Conservation (phyloP, 2,113 vertebrate species). For the Odocoileus virginianus region DNA sequence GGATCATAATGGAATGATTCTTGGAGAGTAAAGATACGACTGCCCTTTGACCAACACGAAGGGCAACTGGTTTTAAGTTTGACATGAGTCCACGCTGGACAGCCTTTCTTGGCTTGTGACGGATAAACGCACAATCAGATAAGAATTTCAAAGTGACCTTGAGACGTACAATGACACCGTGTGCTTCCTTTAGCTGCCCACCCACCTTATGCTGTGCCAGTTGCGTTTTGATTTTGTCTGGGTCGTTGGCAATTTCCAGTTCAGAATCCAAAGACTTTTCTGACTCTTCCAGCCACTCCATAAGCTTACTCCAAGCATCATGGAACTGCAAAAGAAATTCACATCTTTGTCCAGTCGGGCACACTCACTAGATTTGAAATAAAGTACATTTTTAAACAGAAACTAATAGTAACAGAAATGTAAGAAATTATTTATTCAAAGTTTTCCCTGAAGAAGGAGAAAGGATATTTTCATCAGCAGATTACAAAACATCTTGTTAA, state of each 20-base stretch:
- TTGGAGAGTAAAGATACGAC: background rate
- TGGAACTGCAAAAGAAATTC: constrained; percentile 87
- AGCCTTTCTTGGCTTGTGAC: background rate
- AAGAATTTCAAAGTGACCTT: background rate
- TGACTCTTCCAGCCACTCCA: constrained; percentile 96
- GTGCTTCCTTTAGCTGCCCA: background rate
- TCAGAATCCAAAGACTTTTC: constrained; percentile 93
- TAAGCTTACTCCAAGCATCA: constrained; percentile 96
- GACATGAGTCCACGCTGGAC: background rate
- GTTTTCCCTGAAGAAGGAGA: background rate
- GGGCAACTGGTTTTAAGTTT: background rate
- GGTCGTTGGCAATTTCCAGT: constrained; percentile 98
- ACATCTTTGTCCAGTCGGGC: background rate
- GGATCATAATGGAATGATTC: background rate
- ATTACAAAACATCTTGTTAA: background rate
- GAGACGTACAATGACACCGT: background rate
- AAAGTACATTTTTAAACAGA: background rate
- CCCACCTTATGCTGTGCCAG: constrained; percentile 95
- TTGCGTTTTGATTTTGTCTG: constrained; percentile 96
- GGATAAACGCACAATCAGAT: background rate
- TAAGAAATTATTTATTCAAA: background rate
- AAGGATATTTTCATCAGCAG: background rate
- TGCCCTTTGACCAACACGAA: background rate
- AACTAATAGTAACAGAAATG: background rate
- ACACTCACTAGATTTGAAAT: background rate